Evolutionary conservation across 2,113 vertebrate genomes (phyloP), one percentile per base, ranked within the genome.

Genomic region (Fulica atra): DNA sequence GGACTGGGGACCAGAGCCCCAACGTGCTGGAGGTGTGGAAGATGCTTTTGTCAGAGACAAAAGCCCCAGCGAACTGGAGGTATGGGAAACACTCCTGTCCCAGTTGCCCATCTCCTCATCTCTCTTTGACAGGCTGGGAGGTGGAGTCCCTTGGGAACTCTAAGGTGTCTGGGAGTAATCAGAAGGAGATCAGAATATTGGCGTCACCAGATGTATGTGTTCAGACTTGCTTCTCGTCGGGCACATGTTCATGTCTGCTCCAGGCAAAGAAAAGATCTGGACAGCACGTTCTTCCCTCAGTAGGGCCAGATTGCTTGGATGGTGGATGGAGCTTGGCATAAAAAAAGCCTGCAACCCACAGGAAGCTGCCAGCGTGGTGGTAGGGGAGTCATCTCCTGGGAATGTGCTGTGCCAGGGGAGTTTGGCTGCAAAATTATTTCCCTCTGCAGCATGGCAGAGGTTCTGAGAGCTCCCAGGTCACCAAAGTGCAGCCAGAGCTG

Each of bases 151-250:
- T 36, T 16, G 65, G 51, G 65, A 78, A 1, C 9, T 24, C 36
- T 29, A 12, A 9, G 9, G 23, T 19, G 61, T 29, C 70, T 50
- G n/a, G 71, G 35, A 73, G 65, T 35, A 28, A 33, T 63, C 10
- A 15, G 65, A 19, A 65, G 54, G 63, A 36, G 50, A 70, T 25
- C 6, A 29, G 44, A 77, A 48, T 13, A 50, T 6, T 59, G 10
- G 48, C 11, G 12, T 31, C 38, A 2, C 35, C 46, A 56, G 33
- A 21, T 33, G 2, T 2, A 20, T 0, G 4, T 0, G 2, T 28
- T 50, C 53, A 57, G 84, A 6, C 24, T 48, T 10, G 28, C 59
- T 50, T 35, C 50, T 51, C 28, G 1, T 28, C 2, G 5, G 66
- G 73, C 35, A 33, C 1, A 1, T 63, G 26, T 24, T 88, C 60